phyloP scores from a whole-genome alignment of 1,140 invertebrate species.

The Harlomillsia oculata region DNA sequence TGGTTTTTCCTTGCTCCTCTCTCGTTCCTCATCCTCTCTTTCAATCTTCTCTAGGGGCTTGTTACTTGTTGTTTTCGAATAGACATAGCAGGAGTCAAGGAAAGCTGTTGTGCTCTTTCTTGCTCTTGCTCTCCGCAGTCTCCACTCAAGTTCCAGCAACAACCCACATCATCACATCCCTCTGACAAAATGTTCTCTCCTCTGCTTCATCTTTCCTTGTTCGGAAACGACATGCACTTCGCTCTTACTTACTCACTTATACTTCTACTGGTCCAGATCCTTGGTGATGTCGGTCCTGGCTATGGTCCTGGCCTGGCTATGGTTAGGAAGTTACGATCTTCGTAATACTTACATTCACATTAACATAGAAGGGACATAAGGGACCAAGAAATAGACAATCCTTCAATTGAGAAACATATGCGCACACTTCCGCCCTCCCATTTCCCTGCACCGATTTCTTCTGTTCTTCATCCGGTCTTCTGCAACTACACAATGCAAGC shows the following conservation, averaged over 20 bases:
- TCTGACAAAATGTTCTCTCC: conserved; percentile 12
- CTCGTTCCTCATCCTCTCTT: no score
- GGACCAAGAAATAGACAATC: conserved; percentile 10
- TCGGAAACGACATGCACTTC: not conserved
- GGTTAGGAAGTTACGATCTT: no score
- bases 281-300: not conserved
- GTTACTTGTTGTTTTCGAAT: no score
- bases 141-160: not conserved
- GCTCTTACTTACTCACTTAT: no score
- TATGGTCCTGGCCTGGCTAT: no score
- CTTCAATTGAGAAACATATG: conserved; percentile 24
- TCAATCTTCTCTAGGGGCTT: no score
- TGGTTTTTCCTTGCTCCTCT: conserved; percentile 15
- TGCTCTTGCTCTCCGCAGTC: not conserved
- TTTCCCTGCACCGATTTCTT: not conserved
- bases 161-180: no score
- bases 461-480: conserved; percentile 2
- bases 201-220: conserved; percentile 7
- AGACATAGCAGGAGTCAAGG: no score
- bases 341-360: no score
- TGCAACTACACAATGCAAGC: not conserved
- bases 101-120: no score
- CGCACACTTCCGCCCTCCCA: conserved; percentile 23
- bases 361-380: no score
- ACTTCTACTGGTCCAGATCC: no score